phyloP scores from a whole-genome alignment of 2,113 vertebrate species.

The Takifugu bimaculatus region DNA sequence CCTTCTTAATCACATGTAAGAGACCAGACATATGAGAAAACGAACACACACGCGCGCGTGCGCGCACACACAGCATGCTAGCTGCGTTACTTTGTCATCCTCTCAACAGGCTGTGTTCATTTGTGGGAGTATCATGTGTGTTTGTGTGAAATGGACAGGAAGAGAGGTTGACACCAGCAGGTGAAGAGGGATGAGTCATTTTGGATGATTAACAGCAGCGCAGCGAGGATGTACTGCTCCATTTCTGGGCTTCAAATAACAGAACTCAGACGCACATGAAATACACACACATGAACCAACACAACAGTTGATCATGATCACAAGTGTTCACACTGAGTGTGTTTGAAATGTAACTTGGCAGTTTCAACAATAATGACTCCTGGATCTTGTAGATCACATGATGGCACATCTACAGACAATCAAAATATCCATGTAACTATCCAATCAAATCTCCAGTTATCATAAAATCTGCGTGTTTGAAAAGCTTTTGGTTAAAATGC shows the following conservation, averaged over 20 bases:
- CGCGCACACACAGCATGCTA: neutral
- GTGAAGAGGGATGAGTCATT: slow-evolving; percentile 46
- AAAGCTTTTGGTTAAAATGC: too few relatives aligned
- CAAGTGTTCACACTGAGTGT: slow-evolving; percentile 42
- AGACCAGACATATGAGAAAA: slow-evolving; percentile 1
- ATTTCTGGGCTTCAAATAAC: slow-evolving; percentile 11
- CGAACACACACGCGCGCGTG: neutral
- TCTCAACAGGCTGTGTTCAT: slow-evolving; percentile 15
- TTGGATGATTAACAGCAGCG: slow-evolving; percentile 30
- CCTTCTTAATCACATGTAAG: neutral
- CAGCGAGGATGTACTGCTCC: slow-evolving; percentile 13
- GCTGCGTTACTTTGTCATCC: slow-evolving; percentile 10
- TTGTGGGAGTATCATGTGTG: slow-evolving; percentile 17
- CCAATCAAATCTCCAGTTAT: too few relatives aligned
- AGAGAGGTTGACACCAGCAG: slow-evolving; percentile 35
- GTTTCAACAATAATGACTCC: too few relatives aligned
- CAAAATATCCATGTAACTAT: too few relatives aligned
- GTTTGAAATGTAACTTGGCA: neutral
- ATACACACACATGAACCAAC: slow-evolving; percentile 2
- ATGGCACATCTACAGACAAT: too few relatives aligned
- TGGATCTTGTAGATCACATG: too few relatives aligned
- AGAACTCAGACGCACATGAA: neutral
- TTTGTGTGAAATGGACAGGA: slow-evolving; percentile 21
- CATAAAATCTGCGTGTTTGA: too few relatives aligned
- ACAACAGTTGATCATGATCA: slow-evolving; percentile 18